Evolutionary conservation across 2,797 vertebrate genomes (phyloP), one percentile per base, ranked within the genome.

Genomic region (Crotalus adamanteus): DNA sequence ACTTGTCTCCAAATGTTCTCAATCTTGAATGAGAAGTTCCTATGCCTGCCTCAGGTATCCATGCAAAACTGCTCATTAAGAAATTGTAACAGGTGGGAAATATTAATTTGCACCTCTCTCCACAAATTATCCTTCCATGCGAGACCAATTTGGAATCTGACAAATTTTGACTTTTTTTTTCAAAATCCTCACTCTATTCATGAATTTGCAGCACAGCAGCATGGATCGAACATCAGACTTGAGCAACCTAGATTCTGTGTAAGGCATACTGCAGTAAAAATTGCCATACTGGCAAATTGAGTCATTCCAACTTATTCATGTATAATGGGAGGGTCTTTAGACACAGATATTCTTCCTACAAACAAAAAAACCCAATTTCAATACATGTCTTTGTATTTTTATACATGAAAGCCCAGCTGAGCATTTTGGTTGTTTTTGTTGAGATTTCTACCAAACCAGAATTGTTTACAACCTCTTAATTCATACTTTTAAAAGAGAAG

Each of bases 401-500:
- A 85, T 69, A 22, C 63, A 61, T 69, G 91, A 93, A 93, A 1
- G 0, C 91, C 86, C 94, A 89, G 91, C 94, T 90, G 91, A 89
- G 51, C 93, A 55, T 4, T 92, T 87, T 91, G 83, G 93, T 25
- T 60, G 63, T 73, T 95, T 95, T 78, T 94, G 94, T 94, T 88
- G 90, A 91, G 92, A 93, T 4, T 87, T 93, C 95, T 93, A 3
- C 73, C 59, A 0, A 83, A 87, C 63, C 95, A 94, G 61, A 94
- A 93, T 89, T 94, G 78, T 31, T 93, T 90, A 3, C 12, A 91
- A 73, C 90, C 26, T 93, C 20, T 89, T 28, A 60, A 86, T 86
- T 94, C 94, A 85, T 93, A 95, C 20, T 16, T 94, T 96, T 53
- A 95, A n/a, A 91, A 51, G 94, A 90, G 96, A 96, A 53, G 95